Base-by-base conservation (phyloP, 2,113 vertebrate species). In the Bufo bufo region DNA sequence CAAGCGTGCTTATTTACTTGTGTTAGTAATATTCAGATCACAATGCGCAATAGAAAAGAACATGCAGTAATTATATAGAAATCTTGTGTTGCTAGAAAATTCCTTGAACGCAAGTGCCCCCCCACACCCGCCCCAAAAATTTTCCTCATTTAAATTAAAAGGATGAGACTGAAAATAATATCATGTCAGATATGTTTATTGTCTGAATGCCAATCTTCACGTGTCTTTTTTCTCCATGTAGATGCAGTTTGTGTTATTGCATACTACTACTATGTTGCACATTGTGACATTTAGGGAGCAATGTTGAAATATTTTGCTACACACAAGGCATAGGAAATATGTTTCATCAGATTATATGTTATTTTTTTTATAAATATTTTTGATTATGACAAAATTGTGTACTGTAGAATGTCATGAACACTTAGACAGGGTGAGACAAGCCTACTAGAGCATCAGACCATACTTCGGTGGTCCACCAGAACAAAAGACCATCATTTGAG, bases 1-100 rank as follows among this genome's bases (percentile, higher is more conserved):
- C 89, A 88, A 69, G 90, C 87, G 90, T 90, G 93, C 90, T 92
- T 93, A 92, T 94, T 94, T 93, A 93, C 93, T 89, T 79, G 90
- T 85, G 84, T 90, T 91, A 90, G 91, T 92, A 89, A 92, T 94
- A 92, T 92, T 90, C 91, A 89, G 90, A 91, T 88, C 89, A 89
- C 92, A 92, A 92, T 87, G 90, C 93, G 93, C 91, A 75, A 90
- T 82, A 88, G 90, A 89, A 93, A 92, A 92, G 87, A 88, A 83
- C 63, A 81, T 11, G 50, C 65, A 14, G 80, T 65, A 56, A 88
- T 88, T 88, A 88, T 88, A 83, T 59, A 77, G 80, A 77, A 82
- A 82, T 75, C 80, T 56, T 52, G 23, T n/a, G 58, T 83, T 71
- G 59, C 50, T 52, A 43, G n/a, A 72, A 87, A 33, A 82, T 87